Evolutionary conservation across 1,140 invertebrate genomes (phyloP), one percentile per base, ranked within the genome.

Genomic region (Paramacrobiotus metropolitanus): DNA sequence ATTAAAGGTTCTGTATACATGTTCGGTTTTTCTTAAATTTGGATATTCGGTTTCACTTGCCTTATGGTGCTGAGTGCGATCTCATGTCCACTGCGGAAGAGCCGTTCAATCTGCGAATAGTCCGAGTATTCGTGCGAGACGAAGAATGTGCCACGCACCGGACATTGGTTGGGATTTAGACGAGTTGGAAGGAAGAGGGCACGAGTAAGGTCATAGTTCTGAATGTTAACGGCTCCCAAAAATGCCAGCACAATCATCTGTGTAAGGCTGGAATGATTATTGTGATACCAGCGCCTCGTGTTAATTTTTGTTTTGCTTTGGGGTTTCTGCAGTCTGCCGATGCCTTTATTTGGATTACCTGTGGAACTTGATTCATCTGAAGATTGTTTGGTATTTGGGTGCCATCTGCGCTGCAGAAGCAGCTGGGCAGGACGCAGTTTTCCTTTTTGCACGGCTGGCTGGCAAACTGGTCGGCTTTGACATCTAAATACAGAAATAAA

Each of bases 121-220:
- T 94, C 88, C 67, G 87, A 89, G 74, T 89, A 93, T 71, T 92
- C 87, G 70, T 94, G 88, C 3, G 89, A 86, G 63, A 92, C 79
- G 73, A 94, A 95, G 74, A 94, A 92, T 1, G 90, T 95, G 64
- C 86, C 89, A 63, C 81, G 82, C 44, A 94, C 84, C 1, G 82
- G 79, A 70, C 90, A 95, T 15, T 84, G 85, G 68, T 93, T 92
- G 1, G 87, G 85, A 77, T 91, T 92, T 67, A 81, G 77, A 64
- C 83, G 74, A 67, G 83, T 82, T 60, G 60, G 44, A 2, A 61
- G 59, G 63, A 68, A 90, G 65, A 90, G 79, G 65, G 88, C 85
- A 45, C 89, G 84, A 73, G 91, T 92, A 45, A 90, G 74, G 67
- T 91, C 87, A 67, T 89, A 85, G 72, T 92, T 92, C 75, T 91